phyloP scores from a whole-genome alignment of 2,888 invertebrate species.

The Pachymerium ferrugineum region DNA sequence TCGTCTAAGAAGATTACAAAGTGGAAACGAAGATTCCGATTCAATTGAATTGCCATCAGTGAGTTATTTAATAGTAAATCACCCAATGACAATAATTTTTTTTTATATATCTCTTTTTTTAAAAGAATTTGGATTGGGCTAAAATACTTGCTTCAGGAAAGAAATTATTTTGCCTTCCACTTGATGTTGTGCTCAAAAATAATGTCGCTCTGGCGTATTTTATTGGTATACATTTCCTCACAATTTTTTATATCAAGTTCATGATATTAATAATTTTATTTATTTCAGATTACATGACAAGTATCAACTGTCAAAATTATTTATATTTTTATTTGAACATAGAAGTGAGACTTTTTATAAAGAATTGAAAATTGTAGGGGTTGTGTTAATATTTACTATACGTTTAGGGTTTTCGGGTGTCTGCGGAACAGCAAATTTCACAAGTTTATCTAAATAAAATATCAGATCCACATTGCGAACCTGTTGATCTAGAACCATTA shows the following conservation, averaged over 20 bases:
- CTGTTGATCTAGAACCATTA: conserved; percentile 45
- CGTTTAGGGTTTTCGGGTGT: conserved; percentile 45
- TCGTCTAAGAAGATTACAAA: conserved; percentile 53
- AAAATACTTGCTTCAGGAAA: conserved; percentile 40
- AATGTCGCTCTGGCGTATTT: conserved; percentile 70
- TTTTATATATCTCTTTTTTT: conserved; percentile 4
- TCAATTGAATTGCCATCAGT: conserved; percentile 40
- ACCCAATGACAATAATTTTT: neutral
- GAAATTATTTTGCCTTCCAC: conserved; percentile 56
- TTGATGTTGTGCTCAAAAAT: conserved; percentile 69
- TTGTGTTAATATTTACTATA: neutral
- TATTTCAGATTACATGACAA: conserved; percentile 60
- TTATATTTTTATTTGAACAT: conserved; percentile 73
- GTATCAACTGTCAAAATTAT: conserved; percentile 63
- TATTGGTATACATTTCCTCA: conserved; percentile 51
- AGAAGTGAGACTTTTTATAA: conserved; percentile 52
- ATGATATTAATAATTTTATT: neutral
- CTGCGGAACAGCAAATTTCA: conserved; percentile 53
- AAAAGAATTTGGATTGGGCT: conserved; percentile 40
- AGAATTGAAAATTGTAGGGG: neutral
- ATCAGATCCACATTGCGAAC: conserved; percentile 35
- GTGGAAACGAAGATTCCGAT: conserved; percentile 50
- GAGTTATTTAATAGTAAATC: conserved; percentile 25
- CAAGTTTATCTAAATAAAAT: conserved; percentile 38
- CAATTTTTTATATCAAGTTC: neutral